Evolutionary conservation across 2,113 vertebrate species (phyloP).

Genomic region (Alaudala cheleensis): DNA sequence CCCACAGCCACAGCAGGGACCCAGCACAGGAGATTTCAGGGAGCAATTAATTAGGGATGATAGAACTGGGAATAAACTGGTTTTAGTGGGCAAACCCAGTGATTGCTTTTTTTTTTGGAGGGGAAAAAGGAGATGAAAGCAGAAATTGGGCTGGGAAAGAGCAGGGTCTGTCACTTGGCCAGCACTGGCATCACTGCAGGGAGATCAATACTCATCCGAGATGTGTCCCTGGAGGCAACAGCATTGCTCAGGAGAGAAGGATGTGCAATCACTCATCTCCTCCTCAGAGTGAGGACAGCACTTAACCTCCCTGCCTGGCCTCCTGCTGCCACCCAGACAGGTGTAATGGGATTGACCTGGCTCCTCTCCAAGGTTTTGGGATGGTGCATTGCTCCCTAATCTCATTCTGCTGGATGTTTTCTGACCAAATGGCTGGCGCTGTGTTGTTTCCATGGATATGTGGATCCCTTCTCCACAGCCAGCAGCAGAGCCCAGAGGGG

Average conservation of each 20-base stretch:
- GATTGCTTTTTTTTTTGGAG: not conserved
- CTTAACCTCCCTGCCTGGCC: not conserved
- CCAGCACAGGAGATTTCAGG: not conserved
- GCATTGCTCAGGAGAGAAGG: not conserved
- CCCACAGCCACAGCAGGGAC: not conserved
- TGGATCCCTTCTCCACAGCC: not conserved
- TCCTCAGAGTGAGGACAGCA: not conserved
- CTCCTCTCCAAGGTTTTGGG: not conserved
- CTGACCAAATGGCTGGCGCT: not conserved
- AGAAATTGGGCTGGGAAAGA: not conserved
- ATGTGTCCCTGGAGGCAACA: not conserved
- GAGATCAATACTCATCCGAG: not conserved
- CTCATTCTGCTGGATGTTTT: not conserved
- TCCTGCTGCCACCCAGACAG: not conserved
- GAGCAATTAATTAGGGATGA: not conserved
- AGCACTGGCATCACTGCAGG: not conserved
- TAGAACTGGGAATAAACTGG: not conserved
- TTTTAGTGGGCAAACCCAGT: not conserved
- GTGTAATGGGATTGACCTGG: slow-evolving; percentile 52
- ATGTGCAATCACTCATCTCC: not conserved
- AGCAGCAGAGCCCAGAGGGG: not conserved
- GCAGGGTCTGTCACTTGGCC: not conserved
- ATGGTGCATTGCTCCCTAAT: not conserved
- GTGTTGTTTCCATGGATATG: not conserved
- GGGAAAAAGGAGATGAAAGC: not conserved